These are phyloP conservation scores for Solenodon paradoxus DNA, from an alignment of 2,113 vertebrate species.

Conservation along the genomic window DNA sequence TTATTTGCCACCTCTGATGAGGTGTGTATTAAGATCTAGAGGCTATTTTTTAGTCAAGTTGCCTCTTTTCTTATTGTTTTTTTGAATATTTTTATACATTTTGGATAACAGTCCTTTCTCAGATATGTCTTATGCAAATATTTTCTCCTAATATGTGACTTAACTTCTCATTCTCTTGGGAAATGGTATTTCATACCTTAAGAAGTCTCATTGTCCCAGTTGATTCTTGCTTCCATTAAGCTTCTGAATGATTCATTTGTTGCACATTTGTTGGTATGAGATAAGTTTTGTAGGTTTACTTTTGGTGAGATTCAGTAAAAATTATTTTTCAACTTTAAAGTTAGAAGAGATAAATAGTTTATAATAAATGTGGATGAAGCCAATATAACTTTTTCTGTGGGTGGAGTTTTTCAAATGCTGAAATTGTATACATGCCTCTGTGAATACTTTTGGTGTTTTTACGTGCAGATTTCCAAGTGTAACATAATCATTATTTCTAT, in stretches of 20 bases:
- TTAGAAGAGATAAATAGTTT: not conserved
- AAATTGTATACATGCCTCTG: not conserved
- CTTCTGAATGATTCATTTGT: not conserved
- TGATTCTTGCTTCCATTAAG: not conserved
- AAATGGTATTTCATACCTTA: not conserved
- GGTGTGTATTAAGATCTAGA: not conserved
- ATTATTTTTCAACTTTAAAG: not conserved
- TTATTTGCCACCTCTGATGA: not conserved
- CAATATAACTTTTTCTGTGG: not conserved
- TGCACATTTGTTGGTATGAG: not conserved
- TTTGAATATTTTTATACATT: not conserved
- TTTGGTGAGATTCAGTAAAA: not conserved
- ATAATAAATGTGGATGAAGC: not conserved
- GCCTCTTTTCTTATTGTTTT: not conserved
- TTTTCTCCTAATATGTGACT: not conserved
- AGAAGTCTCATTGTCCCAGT: not conserved
- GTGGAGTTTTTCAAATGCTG: not conserved
- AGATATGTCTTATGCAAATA: not conserved
- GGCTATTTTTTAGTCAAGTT: not conserved
- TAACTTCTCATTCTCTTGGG: not conserved
- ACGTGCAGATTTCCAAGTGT: constrained; percentile 32
- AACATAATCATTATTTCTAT: constrained; percentile 26
- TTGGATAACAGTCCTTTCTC: not conserved
- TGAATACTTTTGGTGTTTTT: constrained; percentile 29
- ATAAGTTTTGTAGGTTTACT: not conserved